phyloP scores from a whole-genome alignment of 1,140 invertebrate species.

The Drosophila biarmipes region DNA sequence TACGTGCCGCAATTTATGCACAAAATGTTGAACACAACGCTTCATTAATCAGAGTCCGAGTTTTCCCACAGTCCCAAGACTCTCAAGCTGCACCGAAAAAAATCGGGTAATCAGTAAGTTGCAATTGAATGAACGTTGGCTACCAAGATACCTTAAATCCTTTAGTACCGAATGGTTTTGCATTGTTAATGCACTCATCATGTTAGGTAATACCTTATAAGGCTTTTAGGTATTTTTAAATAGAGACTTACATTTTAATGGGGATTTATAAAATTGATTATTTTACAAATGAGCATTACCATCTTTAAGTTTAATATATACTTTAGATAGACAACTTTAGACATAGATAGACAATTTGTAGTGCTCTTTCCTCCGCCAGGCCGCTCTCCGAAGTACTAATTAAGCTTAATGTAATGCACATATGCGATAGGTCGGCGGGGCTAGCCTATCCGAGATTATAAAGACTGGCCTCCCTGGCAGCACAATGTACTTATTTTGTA shows the following conservation, averaged over 20 bases:
- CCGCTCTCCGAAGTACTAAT: constrained; percentile 68
- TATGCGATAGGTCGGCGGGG: constrained; percentile 59
- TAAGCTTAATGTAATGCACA: constrained; percentile 82
- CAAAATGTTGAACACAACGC: constrained; percentile 74
- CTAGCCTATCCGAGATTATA: constrained; percentile 55
- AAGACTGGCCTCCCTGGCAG: constrained; percentile 31
- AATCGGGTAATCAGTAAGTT: background rate
- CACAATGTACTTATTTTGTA: constrained; percentile 67
- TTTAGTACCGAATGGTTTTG: too few relatives aligned
- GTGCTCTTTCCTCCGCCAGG: constrained; percentile 18
- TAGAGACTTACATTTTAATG: too few relatives aligned
- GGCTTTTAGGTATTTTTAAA: too few relatives aligned
- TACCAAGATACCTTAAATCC: too few relatives aligned
- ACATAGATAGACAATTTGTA: too few relatives aligned
- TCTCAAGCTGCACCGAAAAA: background rate
- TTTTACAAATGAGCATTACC: too few relatives aligned
- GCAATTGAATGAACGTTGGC: background rate
- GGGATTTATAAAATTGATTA: too few relatives aligned
- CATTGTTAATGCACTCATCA: background rate
- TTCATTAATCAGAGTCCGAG: constrained; percentile 72
- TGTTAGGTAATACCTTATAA: too few relatives aligned
- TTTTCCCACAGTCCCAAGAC: constrained; percentile 59
- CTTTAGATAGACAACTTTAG: too few relatives aligned
- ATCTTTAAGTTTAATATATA: too few relatives aligned
- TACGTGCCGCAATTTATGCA: constrained; percentile 76